A percentile compares a stretch with the other conserved stretches of the same genome.
Conservation (phyloP, 1,140 invertebrate genomes). For the Magallana gigas region DNA sequence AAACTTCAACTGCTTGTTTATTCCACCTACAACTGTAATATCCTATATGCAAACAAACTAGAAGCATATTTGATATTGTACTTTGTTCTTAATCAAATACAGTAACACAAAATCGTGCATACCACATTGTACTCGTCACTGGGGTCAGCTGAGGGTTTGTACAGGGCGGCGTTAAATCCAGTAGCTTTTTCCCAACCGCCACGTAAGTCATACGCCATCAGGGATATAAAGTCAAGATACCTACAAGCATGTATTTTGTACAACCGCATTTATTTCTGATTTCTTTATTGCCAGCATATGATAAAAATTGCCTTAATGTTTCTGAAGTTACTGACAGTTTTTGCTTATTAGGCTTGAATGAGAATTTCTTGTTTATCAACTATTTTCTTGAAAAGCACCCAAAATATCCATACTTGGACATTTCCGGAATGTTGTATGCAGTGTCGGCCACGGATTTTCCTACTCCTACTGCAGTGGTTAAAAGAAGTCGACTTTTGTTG, state of each 20-base stretch:
- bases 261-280: too few species aligned
- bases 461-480: constrained; percentile 77
- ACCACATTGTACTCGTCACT: constrained; percentile 46
- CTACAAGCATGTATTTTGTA: constrained; percentile 78
- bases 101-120: neutral
- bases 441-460: constrained; percentile 74
- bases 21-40: too few species aligned
- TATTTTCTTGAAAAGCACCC: too few species aligned
- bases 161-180: constrained; percentile 78
- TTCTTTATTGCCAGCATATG: too few species aligned
- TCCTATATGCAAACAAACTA: too few species aligned
- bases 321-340: too few species aligned
- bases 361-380: too few species aligned
- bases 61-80: too few species aligned
- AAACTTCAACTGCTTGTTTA: too few species aligned
- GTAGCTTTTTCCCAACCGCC: constrained; percentile 97
- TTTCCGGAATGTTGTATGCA: constrained; percentile 76
- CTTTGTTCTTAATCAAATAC: too few species aligned
- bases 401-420: constrained; percentile 67
- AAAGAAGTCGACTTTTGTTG: constrained; percentile 62
- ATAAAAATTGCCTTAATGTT: too few species aligned
- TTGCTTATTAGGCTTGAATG: too few species aligned
- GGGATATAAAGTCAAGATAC: constrained; percentile 96
- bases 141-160: constrained; percentile 64
- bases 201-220: constrained; percentile 94